phyloP scores from a whole-genome alignment of 2,113 vertebrate genomes.

The Spea multiplicata region DNA sequence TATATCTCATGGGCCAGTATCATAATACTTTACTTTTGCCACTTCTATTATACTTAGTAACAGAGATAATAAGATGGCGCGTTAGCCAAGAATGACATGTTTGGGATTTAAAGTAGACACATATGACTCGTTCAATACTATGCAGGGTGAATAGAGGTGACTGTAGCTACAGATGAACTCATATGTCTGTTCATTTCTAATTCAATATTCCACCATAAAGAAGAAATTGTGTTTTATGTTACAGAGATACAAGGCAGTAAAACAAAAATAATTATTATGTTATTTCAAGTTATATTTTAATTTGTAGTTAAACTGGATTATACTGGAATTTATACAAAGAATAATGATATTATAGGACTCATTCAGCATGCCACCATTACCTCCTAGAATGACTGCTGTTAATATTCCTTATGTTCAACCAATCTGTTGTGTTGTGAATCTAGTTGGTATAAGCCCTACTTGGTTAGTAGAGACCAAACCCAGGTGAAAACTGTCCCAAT shows the following conservation, averaged over 20 bases:
- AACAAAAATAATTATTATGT: neutral
- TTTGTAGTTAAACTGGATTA: neutral
- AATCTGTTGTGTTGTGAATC: too few relatives aligned
- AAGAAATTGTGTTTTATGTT: neutral
- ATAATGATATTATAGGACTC: neutral
- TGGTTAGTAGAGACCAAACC: too few relatives aligned
- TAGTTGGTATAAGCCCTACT: too few relatives aligned
- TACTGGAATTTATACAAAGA: neutral
- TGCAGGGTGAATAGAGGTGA: neutral
- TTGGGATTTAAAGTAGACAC: neutral
- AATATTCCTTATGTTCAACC: too few relatives aligned
- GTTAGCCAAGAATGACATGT: neutral
- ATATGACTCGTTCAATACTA: neutral
- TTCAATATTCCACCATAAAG: neutral
- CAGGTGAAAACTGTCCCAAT: too few relatives aligned
- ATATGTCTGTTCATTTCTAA: neutral
- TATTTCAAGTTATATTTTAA: neutral
- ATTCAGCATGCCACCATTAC: too few relatives aligned
- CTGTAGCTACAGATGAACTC: neutral
- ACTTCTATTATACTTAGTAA: slow-evolving; percentile 10
- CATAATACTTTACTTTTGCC: slow-evolving; percentile 18
- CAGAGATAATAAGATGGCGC: slow-evolving; percentile 14
- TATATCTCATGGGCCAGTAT: slow-evolving; percentile 15
- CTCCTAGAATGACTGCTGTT: too few relatives aligned
- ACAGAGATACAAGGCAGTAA: neutral